Base-by-base conservation (phyloP, 2,113 vertebrate genomes). In the Nycticorax nycticorax region DNA sequence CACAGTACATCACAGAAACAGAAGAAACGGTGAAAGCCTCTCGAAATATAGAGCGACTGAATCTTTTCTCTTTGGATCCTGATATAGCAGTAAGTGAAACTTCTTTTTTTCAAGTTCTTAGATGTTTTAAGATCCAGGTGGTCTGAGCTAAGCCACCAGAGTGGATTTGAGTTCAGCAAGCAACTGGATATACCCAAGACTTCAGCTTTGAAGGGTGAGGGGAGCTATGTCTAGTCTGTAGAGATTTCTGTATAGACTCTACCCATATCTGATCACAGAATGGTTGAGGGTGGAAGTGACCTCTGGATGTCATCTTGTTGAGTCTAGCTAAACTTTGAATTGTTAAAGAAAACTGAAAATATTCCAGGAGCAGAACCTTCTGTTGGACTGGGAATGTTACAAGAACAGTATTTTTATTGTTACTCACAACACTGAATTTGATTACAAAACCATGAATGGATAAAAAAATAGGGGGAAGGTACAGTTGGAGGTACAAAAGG, bases 31-130 rank as follows among this genome's bases (percentile, higher is more conserved):
- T 99, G 76, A 98, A 98, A 97, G 97, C 97, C 30, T 99, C 98
- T 73, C 98, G 99, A 93, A 98, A 98, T 94, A 95, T 98, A 80
- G 99, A 99, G 87, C 97, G 99, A 28, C 94, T 99, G 19, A 99
- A 99, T 96, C 98, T 99, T 62, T 99, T 99, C 97, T 99, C 99
- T 1, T 98, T 99, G 95, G 99, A 99, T 95, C 99, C 99, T 43
- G 99, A 99, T 86, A 99, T 99, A 91, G 98, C 98, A 52, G 99
- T 99, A 98, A 97, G 99, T 94, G 19, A 26, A 4, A 43, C 15
- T 19, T 43, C 26, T 21, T 45, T 48, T 55, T 78, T 74, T n/a
- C 33, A 43, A 14, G n/a, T 59, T 67, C 19, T 66, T 60, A 6
- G 3, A 28, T 26, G 19, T 71, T 69, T 83, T 60, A 81, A 75